Base-by-base conservation (phyloP, 2,888 invertebrate genomes). In the Galeruca laticollis region DNA sequence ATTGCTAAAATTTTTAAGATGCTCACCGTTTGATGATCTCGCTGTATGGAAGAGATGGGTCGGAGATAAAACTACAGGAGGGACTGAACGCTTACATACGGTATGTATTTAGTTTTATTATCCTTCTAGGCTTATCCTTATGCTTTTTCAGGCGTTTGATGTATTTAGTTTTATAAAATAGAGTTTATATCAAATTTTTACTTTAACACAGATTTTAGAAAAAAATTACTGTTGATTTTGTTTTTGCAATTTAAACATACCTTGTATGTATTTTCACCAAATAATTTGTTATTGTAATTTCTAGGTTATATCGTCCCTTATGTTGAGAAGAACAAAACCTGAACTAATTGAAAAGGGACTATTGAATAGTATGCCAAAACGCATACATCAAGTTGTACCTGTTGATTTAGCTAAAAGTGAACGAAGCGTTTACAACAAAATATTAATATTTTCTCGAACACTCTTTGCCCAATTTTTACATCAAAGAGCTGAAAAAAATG, bases 1-100 rank as follows among this genome's bases (percentile, higher is more conserved):
- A 0, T 84, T 95, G 56, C 82, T 95, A 13, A 94, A 96, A 84
- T 99, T 97, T 84, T 85, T 99, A 9, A 87, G 91, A 13, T 94
- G 95, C 81, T 88, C 92, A 8, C 98, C 98, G 0, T 98, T 98
- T 84, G 94, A 97, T 82, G 97, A 98, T 75, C 86, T 94, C 52
- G 31, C 37, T 87, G 92, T 96, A 73, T 98, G 97, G 97, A 97
- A 96, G 84, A 90, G 92, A 70, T 97, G 96, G 93, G 94, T 98
- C 62, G 94, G 94, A 80, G 93, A 94, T 82, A 95, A 94, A 82
- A 91, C 89, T 74, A 86, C 90, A 40, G 92, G 93, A 52, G 95
- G 95, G 0, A 90, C 91, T 75, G 91, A 94, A 79, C 88, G 98
- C 2, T 87, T 98, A n/a, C 91, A 93, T 80, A 92, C 94, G 0